Conservation (phyloP, 2,888 invertebrate species). For the Amiota mariae region DNA sequence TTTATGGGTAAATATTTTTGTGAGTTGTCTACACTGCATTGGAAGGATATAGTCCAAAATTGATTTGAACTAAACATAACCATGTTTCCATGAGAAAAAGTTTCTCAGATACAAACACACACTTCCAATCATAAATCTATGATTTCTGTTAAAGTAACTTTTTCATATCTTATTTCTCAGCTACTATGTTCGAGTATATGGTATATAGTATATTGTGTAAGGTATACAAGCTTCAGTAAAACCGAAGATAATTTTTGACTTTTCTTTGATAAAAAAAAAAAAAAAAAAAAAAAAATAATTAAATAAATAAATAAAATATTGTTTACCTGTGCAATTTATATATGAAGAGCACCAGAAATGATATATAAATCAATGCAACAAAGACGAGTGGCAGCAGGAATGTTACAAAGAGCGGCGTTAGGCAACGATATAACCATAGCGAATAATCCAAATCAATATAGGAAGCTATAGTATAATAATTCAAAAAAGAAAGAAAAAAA, state of each 20-base stretch:
- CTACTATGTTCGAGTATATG: not conserved
- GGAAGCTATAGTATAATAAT: conserved; percentile 78
- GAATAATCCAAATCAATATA: conserved; percentile 89
- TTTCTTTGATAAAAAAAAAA: not conserved
- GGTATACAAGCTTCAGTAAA: not conserved
- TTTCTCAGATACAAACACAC: too few relatives aligned
- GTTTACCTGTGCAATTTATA: conserved; percentile 87
- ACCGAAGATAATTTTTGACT: not conserved
- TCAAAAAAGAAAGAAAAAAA: conserved; percentile 59
- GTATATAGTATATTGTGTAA: not conserved
- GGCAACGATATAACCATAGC: conserved; percentile 87
- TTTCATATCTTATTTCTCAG: too few relatives aligned
- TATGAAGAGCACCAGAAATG: conserved; percentile 87
- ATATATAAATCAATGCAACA: conserved; percentile 85
- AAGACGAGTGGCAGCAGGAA: conserved; percentile 89
- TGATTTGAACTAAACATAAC: too few relatives aligned
- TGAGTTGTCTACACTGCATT: too few relatives aligned
- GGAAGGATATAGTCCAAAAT: too few relatives aligned
- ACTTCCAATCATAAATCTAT: too few relatives aligned
- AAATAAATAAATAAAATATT: not conserved
- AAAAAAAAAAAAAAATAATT: not conserved
- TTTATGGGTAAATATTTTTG: too few relatives aligned
- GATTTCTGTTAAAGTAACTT: too few relatives aligned
- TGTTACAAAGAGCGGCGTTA: conserved; percentile 87
- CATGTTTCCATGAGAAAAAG: too few relatives aligned